These are phyloP conservation scores for Procambarus clarkii DNA, from an alignment of 1,140 invertebrate genomes.

Conservation along the genomic window DNA sequence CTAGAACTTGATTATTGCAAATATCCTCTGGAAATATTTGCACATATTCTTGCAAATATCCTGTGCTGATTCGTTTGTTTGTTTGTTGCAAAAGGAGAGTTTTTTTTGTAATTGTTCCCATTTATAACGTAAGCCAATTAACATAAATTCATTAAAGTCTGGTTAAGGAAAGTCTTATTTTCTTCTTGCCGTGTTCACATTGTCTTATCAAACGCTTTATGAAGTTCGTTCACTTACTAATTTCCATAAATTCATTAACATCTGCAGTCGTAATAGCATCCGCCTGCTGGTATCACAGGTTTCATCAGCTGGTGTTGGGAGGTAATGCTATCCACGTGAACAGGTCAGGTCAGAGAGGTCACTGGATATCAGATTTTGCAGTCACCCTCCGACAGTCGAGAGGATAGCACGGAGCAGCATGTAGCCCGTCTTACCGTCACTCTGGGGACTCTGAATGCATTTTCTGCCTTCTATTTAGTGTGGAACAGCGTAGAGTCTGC, in stretches of 20 bases:
- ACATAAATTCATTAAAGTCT: background rate
- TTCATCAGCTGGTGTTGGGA: conserved; percentile 47
- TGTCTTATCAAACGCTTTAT: background rate
- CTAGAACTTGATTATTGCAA: too few relatives aligned
- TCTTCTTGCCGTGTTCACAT: background rate
- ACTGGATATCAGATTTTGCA: conserved; percentile 52
- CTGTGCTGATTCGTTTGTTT: too few relatives aligned
- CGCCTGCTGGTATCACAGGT: background rate
- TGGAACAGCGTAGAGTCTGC: too few relatives aligned
- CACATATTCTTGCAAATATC: too few relatives aligned
- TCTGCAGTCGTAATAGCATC: conserved; percentile 45
- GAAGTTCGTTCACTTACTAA: conserved; percentile 17
- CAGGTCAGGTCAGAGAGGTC: conserved; percentile 46
- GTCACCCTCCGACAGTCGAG: conserved; percentile 30
- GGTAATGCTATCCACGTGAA: conserved; percentile 53
- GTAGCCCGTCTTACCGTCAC: too few relatives aligned
- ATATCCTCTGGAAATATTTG: too few relatives aligned
- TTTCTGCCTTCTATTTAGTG: too few relatives aligned
- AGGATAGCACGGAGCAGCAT: too few relatives aligned
- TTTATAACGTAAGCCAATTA: background rate
- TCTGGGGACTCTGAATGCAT: too few relatives aligned
- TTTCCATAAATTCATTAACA: conserved; percentile 64
- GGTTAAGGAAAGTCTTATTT: background rate
- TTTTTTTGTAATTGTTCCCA: too few relatives aligned
- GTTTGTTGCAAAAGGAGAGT: too few relatives aligned